Percentiles rank a stretch among this genome's conserved stretches.
Evolutionary conservation across 2,888 invertebrate genomes (phyloP).

Genomic region (Agrilus cyanescens): DNA sequence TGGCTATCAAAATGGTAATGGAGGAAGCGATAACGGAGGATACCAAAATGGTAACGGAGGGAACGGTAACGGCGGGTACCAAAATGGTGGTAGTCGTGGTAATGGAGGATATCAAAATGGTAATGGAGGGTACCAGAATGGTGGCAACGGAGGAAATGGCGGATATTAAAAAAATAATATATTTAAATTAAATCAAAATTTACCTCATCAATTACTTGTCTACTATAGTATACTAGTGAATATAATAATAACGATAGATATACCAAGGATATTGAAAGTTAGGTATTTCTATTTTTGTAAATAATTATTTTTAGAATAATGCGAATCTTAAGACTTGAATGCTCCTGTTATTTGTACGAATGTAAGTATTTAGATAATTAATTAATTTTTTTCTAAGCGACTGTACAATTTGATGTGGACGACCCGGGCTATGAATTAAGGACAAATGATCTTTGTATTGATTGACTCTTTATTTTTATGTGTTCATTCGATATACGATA

Average conservation of each 20-base stretch:
- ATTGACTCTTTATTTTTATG: background rate
- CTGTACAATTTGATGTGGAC: no score
- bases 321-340: no score
- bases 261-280: no score
- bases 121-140: constrained; percentile 34
- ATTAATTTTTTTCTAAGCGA: no score
- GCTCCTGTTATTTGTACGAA: no score
- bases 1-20: constrained; percentile 22
- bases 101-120: constrained; percentile 5
- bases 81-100: constrained; percentile 18
- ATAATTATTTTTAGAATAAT: background rate
- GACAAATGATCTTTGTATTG: background rate
- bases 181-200: constrained; percentile 6
- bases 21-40: constrained; percentile 28
- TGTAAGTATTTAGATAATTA: no score
- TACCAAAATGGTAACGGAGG: constrained; percentile 13
- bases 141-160: constrained; percentile 5
- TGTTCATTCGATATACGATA: constrained; percentile 1
- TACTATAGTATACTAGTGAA: no score
- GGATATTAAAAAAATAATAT: background rate
- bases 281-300: background rate
- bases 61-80: constrained; percentile 34
- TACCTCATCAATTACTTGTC: no score
- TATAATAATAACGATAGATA: no score
- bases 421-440: no score